Conservation (phyloP, 2,888 invertebrate species). For the Cephonodes hylas region DNA sequence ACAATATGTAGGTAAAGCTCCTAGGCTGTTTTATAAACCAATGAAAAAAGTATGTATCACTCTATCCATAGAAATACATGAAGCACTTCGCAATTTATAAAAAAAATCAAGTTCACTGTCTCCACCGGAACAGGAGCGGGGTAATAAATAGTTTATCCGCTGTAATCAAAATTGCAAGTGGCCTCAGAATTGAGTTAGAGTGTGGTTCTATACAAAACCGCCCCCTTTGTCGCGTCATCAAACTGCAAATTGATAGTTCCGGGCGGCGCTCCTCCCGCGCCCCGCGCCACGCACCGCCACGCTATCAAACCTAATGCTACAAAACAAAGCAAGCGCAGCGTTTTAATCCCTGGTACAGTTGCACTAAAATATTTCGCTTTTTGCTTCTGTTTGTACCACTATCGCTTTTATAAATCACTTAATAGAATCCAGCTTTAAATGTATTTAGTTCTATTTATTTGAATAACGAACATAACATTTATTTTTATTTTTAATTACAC, state of each 20-base stretch:
- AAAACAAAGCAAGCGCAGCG: not conserved
- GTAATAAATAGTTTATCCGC: slow-evolving; percentile 8
- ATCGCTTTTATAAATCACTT: not conserved
- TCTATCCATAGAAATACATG: not conserved
- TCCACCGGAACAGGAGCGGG: not conserved
- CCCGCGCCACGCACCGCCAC: not conserved
- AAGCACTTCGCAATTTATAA: not conserved
- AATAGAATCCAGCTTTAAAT: no score
- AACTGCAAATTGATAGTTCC: slow-evolving; percentile 70
- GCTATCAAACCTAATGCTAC: not conserved
- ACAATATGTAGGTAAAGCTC: no score
- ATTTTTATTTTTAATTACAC: no score
- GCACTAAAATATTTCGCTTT: not conserved
- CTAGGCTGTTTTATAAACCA: not conserved
- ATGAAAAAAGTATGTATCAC: not conserved
- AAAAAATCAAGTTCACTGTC: no score
- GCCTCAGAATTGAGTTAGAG: slow-evolving; percentile 54
- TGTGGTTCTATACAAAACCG: slow-evolving; percentile 34
- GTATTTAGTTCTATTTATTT: no score
- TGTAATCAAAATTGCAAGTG: slow-evolving; percentile 42
- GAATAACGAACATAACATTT: no score
- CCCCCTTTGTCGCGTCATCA: slow-evolving; percentile 67
- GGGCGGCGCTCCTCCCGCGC: slow-evolving; percentile 25
- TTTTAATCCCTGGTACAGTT: not conserved
- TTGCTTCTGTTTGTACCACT: not conserved